Base-by-base conservation (phyloP, 2,113 vertebrate species). In the Tachysurus fulvidraco region DNA sequence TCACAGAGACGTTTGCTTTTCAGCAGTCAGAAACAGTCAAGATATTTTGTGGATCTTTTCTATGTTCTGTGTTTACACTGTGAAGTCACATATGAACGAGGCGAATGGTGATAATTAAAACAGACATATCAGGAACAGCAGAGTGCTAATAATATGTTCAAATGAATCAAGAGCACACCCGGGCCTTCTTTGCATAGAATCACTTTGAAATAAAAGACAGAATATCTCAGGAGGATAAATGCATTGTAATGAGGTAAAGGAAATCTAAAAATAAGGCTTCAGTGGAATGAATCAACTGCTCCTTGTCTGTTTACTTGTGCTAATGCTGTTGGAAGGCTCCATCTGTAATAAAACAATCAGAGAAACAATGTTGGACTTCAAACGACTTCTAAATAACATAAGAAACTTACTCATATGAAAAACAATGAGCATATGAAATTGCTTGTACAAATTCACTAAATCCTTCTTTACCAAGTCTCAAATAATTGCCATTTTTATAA, bases 191-290 rank as follows among this genome's bases (percentile, higher is more conserved):
- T 88, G 86, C 81, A 87, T 89, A 88, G 84, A 89, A 91, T 89
- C 79, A 88, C 89, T 92, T 91, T 92, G 87, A 92, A 93, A 89
- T 89, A 92, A 91, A 89, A 90, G 83, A 88, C 73, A 85, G 88
- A 90, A 88, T 55, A 88, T 84, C 90, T 91, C 88, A 52, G 54
- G 88, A 91, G 93, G 86, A 91, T 90, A 90, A 90, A 91, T 85
- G 87, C 90, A 89, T 92, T 91, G 89, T 83, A 91, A 90, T 77
- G 74, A 92, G 88, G 91, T 90, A 88, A 91, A 91, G 87, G 80
- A 88, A 78, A 87, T 85, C 82, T 88, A 93, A 90, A 92, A 91
- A 91, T 91, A 92, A 85, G 79, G 87, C 52, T 46, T 83, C 78
- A 62, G 62, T 86, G 88, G 89, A 91, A 84, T 83, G 46, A 71